phyloP scores from a whole-genome alignment of 2,888 invertebrate genomes.

The Priapulus caudatus region DNA sequence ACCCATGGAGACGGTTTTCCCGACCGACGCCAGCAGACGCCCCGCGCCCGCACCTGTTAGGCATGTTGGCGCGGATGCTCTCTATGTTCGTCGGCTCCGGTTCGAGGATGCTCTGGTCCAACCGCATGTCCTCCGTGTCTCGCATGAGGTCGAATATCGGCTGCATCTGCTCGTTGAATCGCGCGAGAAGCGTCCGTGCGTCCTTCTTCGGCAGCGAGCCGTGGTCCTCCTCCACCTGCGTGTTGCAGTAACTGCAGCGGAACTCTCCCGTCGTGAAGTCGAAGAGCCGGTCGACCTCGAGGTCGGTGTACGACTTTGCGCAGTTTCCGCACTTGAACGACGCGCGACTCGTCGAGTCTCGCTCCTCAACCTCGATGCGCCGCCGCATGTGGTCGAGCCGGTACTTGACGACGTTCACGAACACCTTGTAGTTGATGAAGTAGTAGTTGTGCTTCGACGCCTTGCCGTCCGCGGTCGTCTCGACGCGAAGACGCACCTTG shows the following conservation, averaged over 20 bases:
- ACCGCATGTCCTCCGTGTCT: conserved; percentile 72
- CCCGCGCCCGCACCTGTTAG: no score
- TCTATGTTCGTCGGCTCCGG: conserved; percentile 64
- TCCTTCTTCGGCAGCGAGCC: conserved; percentile 86
- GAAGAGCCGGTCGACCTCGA: conserved; percentile 52
- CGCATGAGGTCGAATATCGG: conserved; percentile 75
- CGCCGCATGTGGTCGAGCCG: conserved; percentile 90
- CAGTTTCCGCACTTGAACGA: conserved; percentile 88
- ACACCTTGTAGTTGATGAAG: conserved; percentile 88
- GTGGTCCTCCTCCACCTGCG: conserved; percentile 84
- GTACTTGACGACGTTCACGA: conserved; percentile 94
- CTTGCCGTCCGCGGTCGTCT: conserved; percentile 85
- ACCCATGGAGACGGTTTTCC: no score
- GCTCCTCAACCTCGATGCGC: conserved; percentile 85
- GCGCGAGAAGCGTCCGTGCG: conserved; percentile 68
- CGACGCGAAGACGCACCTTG: conserved; percentile 71
- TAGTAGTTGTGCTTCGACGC: conserved; percentile 93
- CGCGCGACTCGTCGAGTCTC: conserved; percentile 84
- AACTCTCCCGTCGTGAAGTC: conserved; percentile 29
- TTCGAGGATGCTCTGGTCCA: conserved; percentile 82
- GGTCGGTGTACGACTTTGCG: conserved; percentile 83
- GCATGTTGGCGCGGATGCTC: neutral
- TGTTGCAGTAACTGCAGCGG: conserved; percentile 75
- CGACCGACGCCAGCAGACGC: no score
- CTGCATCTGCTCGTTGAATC: conserved; percentile 81